Evolutionary conservation across 2,797 vertebrate genomes (phyloP).

Genomic region (Mus caroli): DNA sequence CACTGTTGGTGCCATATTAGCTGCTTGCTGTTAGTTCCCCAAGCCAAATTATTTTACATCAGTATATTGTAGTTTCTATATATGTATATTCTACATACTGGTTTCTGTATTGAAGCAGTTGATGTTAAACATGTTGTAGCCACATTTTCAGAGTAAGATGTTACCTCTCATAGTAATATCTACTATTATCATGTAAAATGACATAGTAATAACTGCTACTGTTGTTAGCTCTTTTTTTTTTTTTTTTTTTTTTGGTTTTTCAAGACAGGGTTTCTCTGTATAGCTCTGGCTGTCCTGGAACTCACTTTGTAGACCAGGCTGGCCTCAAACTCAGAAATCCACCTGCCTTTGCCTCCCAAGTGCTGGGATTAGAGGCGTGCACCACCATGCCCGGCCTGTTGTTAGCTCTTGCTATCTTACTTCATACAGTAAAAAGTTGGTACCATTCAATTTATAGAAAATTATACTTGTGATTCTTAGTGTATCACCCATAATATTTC

Average conservation of each 20-base stretch:
- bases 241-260: too few species aligned
- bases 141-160: slow-evolving; percentile 50
- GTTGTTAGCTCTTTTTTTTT: neutral
- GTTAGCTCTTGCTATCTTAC: neutral
- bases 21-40: slow-evolving; percentile 18
- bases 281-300: too few species aligned
- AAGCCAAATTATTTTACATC: slow-evolving; percentile 33
- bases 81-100: neutral
- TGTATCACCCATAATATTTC: neutral
- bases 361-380: too few species aligned
- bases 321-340: too few species aligned
- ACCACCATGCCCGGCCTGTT: neutral
- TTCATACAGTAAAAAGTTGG: slow-evolving; percentile 27
- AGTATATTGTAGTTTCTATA: neutral
- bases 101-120: neutral
- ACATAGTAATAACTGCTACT: neutral
- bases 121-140: neutral
- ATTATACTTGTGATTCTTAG: neutral
- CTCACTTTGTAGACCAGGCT: too few species aligned
- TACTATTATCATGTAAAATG: neutral
- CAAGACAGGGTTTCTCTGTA: too few species aligned
- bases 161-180: neutral
- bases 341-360: too few species aligned
- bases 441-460: slow-evolving; percentile 34
- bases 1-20: neutral